Evolutionary conservation across 2,888 invertebrate species (phyloP), one percentile per base, ranked within the genome.

Genomic region (Taphrorychus bicolor): DNA sequence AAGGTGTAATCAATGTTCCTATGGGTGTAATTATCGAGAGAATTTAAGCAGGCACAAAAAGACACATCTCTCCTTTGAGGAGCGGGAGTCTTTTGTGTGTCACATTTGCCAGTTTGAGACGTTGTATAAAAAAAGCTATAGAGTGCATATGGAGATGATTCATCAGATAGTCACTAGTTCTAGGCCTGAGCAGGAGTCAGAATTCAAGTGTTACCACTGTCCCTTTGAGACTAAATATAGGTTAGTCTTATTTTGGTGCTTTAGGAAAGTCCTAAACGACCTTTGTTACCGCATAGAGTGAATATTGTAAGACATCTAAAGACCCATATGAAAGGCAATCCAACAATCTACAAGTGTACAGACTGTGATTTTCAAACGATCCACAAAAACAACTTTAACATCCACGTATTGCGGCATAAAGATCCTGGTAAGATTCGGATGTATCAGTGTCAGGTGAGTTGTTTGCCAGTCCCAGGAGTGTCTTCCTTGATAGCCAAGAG

Each of bases 121-220:
- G 0, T 65, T 59, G 5, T 65, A 65, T 24, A 52, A 45, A n/a
- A 65, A 59, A 19, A 65, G 65, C 45, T 65, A 59, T 24, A 42
- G 53, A 19, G 65, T 65, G 22, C 65, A 65, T 24, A 59, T 65
- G 65, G 59, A 65, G 18, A 58, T 65, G 65, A 59, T 65, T 24
- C 65, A 65, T 40, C 45, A 51, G 16, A 17, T 53, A 11, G 16
- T 51, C 16, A 21, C 11, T n/a, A 42, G 5, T 41, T 14, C 22
- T 2, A 24, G 41, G 18, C 18, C 22, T 9, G 45, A 56, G 3
- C 48, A 56, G 7, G 59, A 56, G 4, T 41, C 52, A 5, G 59
- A 65, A 19, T 65, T 53, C 32, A 59, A 51, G 52, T 65, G 65
- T 48, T 59, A 59, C 51, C 65, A 65, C 51, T 65, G 65, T 41